Base-by-base conservation (phyloP, 2,797 vertebrate species). In the Xerus rutilus region DNA sequence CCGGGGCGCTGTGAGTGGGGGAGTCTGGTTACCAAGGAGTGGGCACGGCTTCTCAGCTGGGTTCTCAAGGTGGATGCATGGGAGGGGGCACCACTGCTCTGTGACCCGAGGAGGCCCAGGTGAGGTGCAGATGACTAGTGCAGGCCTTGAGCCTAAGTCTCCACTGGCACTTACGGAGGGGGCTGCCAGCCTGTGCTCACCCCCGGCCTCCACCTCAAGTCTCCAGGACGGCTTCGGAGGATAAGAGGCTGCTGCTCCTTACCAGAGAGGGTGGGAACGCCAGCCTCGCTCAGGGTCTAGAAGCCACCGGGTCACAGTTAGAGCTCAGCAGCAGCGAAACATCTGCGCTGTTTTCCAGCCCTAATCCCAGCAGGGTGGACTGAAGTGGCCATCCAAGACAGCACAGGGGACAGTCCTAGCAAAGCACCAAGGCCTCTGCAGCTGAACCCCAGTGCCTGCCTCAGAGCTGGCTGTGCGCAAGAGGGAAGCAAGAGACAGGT, bases 1-100 rank as follows among this genome's bases (percentile, higher is more conserved):
- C 91, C 4, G 28, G 57, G 84, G 90, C 39, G 86, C 6, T 2
- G 87, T 62, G 86, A 83, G 93, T 86, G 86, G 52, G 72, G 76
- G n/a, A 45, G 47, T 14, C 30, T 47, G 23, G 62, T 67, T 94
- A 86, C 79, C 84, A 91, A 89, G 89, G 69, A 86, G 72, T 57
- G 17, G 59, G 43, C 14, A 0, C 76, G 1, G 7, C 54, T 49
- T 45, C 57, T 64, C n/a, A 35, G 70, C 25, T 12, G 59, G 73
- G 32, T 86, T 83, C 45, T 83, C 30, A 5, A 43, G 3, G 32
- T 32, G 43, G 25, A 28, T 12, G 30, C 77, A 35, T 49, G 43
- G 59, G 54, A 57, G 54, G 59, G 25, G 89, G 47, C 20, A 59
- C 47, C 52, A 28, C 49, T 76, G 7, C 76, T 67, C 86, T 6